Percentiles rank a stretch among this genome's conserved stretches.
Evolutionary conservation across 2,113 vertebrate species (phyloP).

Genomic region (Saguinus midas): DNA sequence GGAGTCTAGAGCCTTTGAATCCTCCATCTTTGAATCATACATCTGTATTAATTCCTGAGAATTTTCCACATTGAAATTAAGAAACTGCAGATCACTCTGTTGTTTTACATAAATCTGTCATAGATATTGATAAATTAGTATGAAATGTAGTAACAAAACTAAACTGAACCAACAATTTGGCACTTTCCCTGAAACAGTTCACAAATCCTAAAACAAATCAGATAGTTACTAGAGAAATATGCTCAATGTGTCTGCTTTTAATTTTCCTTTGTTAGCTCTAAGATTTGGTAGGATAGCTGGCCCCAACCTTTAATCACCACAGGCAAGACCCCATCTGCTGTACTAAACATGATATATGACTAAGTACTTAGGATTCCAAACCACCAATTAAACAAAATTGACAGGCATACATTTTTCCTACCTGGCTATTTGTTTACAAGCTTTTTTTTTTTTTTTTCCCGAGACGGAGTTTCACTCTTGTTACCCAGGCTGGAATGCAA

Average conservation of each 20-base stretch:
- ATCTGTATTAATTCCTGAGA: constrained; percentile 82
- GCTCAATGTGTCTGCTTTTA: background rate
- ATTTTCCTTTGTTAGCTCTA: background rate
- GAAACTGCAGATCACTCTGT: constrained; percentile 89
- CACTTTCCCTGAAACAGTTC: background rate
- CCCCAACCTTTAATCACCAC: background rate
- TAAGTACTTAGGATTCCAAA: background rate
- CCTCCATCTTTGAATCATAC: constrained; percentile 64
- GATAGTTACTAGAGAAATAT: background rate
- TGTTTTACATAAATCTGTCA: constrained; percentile 91
- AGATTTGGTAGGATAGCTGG: background rate
- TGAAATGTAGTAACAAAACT: background rate
- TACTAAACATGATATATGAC: background rate
- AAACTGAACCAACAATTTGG: background rate
- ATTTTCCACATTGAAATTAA: constrained; percentile 87
- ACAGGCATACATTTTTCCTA: background rate
- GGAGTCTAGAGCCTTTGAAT: constrained; percentile 46
- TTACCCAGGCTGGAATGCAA: too few relatives aligned
- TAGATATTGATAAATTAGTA: constrained; percentile 48
- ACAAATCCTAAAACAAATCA: background rate
- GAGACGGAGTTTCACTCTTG: too few relatives aligned
- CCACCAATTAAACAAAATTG: background rate
- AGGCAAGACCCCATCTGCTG: background rate
- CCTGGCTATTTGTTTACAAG: background rate
- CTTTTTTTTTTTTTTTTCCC: too few relatives aligned